Evolutionary conservation across 2,888 invertebrate species (phyloP).

Genomic region (Synergus japonicus): DNA sequence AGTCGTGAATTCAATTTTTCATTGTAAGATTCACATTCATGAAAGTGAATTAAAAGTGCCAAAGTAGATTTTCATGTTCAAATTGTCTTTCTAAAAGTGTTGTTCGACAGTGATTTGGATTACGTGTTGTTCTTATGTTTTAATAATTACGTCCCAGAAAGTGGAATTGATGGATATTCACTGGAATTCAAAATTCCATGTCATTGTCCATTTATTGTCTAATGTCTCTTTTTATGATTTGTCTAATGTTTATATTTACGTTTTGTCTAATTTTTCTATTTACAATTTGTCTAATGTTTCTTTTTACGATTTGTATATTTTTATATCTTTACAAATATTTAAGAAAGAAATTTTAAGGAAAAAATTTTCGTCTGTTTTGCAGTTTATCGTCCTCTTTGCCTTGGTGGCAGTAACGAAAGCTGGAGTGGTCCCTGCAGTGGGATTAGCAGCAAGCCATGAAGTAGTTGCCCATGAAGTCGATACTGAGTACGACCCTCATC

Average conservation of each 20-base stretch:
- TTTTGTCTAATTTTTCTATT: too few species aligned
- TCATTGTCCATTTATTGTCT: too few species aligned
- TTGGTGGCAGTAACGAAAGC: slow-evolving; percentile 41
- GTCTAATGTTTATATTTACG: too few species aligned
- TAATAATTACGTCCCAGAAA: not conserved
- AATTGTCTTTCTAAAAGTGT: not conserved
- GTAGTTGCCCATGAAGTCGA: slow-evolving; percentile 57
- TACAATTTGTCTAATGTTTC: too few species aligned
- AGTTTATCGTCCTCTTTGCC: slow-evolving; percentile 39
- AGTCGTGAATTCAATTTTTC: not conserved
- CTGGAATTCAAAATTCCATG: too few species aligned
- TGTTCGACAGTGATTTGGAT: not conserved
- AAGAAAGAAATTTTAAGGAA: too few species aligned
- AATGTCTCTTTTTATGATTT: too few species aligned
- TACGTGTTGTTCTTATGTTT: not conserved
- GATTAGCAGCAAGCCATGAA: slow-evolving; percentile 77
- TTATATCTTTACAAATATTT: too few species aligned
- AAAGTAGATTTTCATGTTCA: not conserved
- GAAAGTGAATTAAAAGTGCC: not conserved
- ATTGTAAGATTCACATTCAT: not conserved
- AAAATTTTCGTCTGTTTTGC: not conserved
- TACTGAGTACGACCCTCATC: slow-evolving; percentile 61
- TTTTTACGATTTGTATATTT: too few species aligned
- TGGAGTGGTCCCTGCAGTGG: not conserved
- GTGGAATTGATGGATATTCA: not conserved